phyloP scores from a whole-genome alignment of 2,113 vertebrate species.

The Rhabdornis inornatus region DNA sequence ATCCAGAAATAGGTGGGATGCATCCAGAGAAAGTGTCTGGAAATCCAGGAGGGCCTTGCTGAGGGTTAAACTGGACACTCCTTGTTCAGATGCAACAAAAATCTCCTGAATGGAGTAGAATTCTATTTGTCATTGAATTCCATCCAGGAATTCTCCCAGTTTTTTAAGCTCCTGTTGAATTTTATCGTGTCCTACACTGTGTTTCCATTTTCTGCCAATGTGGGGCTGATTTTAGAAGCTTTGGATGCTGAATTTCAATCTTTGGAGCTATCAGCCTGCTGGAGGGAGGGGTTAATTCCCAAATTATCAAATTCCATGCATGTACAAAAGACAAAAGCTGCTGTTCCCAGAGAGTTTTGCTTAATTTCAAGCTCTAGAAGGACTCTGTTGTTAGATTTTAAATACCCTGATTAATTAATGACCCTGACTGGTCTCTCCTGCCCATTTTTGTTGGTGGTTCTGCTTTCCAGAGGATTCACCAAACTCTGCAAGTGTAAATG shows the following conservation, averaged over 20 bases:
- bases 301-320: not conserved
- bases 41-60: too few relatives aligned
- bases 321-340: not conserved
- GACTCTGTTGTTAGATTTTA: not conserved
- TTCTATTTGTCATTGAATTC: rapidly evolving
- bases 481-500: not conserved
- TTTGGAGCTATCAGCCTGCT: rapidly evolving
- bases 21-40: not conserved
- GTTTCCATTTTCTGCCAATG: not conserved
- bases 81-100: not conserved
- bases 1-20: not conserved
- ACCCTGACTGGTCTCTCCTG: not conserved
- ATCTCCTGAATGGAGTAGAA: not conserved
- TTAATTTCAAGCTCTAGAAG: not conserved
- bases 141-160: not conserved
- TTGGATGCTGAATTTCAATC: not conserved
- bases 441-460: not conserved
- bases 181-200: not conserved
- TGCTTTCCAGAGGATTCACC: not conserved
- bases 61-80: not conserved
- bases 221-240: not conserved
- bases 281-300: not conserved
- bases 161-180: not conserved
- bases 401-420: not conserved
- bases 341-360: not conserved